Evolutionary conservation across 1,140 invertebrate species (phyloP).

Genomic region (Sinonovacula constricta): DNA sequence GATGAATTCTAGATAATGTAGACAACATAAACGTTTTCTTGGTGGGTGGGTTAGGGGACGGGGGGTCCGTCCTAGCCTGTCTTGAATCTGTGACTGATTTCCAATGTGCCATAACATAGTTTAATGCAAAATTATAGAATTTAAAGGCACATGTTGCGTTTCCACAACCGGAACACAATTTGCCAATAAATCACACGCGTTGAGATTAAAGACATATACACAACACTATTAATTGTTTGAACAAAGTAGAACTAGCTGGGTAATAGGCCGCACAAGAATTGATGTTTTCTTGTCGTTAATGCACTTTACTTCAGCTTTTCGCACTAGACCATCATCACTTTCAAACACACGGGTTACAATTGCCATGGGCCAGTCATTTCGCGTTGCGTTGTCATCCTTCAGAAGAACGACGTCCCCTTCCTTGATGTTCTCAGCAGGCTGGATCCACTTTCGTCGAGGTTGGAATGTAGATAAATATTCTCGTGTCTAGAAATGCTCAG

Average conservation of each 20-base stretch:
- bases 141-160: too few relatives aligned
- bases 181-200: too few relatives aligned
- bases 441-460: background rate
- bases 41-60: too few relatives aligned
- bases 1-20: too few relatives aligned
- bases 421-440: background rate
- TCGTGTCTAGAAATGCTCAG: slow-evolving; percentile 38
- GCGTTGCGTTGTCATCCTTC: background rate
- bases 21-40: too few relatives aligned
- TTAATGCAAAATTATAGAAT: too few relatives aligned
- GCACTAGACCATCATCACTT: slow-evolving; percentile 15
- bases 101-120: too few relatives aligned
- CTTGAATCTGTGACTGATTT: too few relatives aligned
- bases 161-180: too few relatives aligned
- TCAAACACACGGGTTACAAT: background rate
- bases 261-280: slow-evolving; percentile 1
- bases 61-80: too few relatives aligned
- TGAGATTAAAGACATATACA: too few relatives aligned
- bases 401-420: slow-evolving; percentile 30
- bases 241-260: slow-evolving; percentile 24
- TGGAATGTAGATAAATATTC: slow-evolving; percentile 46
- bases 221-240: too few relatives aligned
- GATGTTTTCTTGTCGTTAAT: background rate
- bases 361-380: slow-evolving; percentile 40
- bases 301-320: slow-evolving; percentile 16